Evolutionary conservation across 2,113 vertebrate genomes (phyloP).

Genomic region (Helogale parvula): DNA sequence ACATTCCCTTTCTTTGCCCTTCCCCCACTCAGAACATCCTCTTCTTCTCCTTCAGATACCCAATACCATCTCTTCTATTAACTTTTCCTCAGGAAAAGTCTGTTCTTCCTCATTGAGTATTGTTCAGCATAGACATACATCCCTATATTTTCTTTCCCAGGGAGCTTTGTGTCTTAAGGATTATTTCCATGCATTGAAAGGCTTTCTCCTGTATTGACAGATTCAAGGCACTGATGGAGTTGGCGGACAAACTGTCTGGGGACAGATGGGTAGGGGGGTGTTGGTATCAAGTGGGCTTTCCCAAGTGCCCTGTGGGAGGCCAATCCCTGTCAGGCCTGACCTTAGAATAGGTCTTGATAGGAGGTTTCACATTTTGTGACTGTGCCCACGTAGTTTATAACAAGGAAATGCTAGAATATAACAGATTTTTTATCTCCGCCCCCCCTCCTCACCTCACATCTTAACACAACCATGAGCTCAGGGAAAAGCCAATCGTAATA

Average conservation of each 20-base stretch:
- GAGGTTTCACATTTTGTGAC: not conserved
- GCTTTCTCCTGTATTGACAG: not conserved
- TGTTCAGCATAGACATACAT: not conserved
- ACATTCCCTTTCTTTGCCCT: not conserved
- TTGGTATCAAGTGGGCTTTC: not conserved
- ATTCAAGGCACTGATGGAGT: not conserved
- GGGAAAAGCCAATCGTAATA: not conserved
- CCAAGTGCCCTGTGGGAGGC: not conserved
- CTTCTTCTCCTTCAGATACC: rapidly evolving
- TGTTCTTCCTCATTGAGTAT: not conserved
- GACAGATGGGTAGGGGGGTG: not conserved
- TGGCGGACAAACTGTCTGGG: not conserved
- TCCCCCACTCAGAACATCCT: not conserved
- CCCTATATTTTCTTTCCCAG: not conserved
- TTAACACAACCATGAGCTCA: not conserved
- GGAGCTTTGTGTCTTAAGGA: not conserved
- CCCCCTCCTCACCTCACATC: not conserved
- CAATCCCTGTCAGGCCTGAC: not conserved
- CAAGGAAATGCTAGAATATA: not conserved
- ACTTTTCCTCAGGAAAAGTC: not conserved
- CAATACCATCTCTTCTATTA: not conserved
- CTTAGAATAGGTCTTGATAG: not conserved
- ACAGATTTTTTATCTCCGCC: not conserved
- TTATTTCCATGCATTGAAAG: not conserved
- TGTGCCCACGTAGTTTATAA: not conserved